These are phyloP conservation scores for Malacoctenus gilli DNA, from an alignment of 2,797 vertebrate genomes.

Conservation along the genomic window DNA sequence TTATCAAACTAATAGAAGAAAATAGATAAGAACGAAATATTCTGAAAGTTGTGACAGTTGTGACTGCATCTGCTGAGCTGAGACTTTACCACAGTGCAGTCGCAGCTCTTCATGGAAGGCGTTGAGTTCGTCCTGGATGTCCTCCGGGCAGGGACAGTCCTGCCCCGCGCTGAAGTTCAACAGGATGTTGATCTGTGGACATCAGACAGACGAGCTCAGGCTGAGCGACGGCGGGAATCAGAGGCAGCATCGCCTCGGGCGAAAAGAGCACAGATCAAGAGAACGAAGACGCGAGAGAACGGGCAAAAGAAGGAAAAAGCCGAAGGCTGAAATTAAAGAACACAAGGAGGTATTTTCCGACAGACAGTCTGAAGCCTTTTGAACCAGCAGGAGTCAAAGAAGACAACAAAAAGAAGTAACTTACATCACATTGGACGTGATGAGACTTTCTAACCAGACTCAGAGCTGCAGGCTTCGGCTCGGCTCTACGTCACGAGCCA, in stretches of 20 bases:
- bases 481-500: background rate
- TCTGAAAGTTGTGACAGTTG: too few species aligned
- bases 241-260: background rate
- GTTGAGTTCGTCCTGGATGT: constrained; percentile 92
- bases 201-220: constrained; percentile 4
- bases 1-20: too few species aligned
- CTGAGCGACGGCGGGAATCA: background rate
- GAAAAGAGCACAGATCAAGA: background rate
- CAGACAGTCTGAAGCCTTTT: too few species aligned
- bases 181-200: constrained; percentile 94
- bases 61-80: background rate
- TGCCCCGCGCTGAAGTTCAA: constrained; percentile 95
- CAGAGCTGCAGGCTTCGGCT: too few species aligned
- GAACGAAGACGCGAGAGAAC: background rate
- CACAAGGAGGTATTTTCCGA: too few species aligned
- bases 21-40: too few species aligned
- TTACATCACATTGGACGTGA: too few species aligned
- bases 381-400: too few species aligned
- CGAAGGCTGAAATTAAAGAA: background rate
- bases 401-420: too few species aligned
- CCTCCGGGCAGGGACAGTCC: constrained; percentile 94
- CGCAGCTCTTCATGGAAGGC: constrained; percentile 94
- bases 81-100: constrained; percentile 90
- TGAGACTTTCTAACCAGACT: too few species aligned
- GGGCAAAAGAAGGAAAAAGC: constrained; percentile 5